Conservation (phyloP, 2,113 vertebrate genomes). For the Prunella fulvescens region DNA sequence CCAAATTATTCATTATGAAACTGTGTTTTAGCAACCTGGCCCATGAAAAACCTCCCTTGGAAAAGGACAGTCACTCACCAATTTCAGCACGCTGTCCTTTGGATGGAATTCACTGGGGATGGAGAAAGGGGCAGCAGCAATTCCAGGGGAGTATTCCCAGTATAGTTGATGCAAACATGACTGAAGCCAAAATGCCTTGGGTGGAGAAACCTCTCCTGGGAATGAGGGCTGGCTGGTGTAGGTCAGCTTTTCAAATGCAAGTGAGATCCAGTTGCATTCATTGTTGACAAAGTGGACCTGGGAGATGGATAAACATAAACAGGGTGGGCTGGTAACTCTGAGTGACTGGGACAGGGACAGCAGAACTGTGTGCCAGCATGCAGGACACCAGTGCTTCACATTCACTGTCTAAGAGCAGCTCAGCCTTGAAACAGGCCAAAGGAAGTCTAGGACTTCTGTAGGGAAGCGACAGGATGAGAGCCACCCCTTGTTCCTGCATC, state of each 20-base stretch:
- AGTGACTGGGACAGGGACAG: background rate
- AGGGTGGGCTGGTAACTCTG: background rate
- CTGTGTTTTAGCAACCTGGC: background rate
- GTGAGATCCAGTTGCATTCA: background rate
- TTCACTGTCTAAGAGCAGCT: background rate
- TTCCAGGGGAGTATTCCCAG: background rate
- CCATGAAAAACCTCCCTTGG: background rate
- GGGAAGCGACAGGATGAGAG: background rate
- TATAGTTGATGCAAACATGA: accelerated
- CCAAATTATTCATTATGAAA: background rate
- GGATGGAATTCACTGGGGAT: background rate
- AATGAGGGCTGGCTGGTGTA: background rate
- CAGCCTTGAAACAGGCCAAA: background rate
- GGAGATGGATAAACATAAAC: background rate
- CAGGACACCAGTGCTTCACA: background rate
- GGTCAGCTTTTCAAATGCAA: background rate
- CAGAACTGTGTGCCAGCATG: background rate
- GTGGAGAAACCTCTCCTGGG: background rate
- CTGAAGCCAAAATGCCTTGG: background rate
- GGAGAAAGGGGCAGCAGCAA: background rate
- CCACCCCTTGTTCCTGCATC: background rate
- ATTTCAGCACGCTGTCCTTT: background rate
- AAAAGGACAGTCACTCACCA: background rate
- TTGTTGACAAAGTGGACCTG: background rate
- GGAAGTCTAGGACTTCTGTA: background rate